Percentiles rank a stretch among this genome's conserved stretches.
phyloP scores from a whole-genome alignment of 2,113 vertebrate species.

The Pachyramphus minor region DNA sequence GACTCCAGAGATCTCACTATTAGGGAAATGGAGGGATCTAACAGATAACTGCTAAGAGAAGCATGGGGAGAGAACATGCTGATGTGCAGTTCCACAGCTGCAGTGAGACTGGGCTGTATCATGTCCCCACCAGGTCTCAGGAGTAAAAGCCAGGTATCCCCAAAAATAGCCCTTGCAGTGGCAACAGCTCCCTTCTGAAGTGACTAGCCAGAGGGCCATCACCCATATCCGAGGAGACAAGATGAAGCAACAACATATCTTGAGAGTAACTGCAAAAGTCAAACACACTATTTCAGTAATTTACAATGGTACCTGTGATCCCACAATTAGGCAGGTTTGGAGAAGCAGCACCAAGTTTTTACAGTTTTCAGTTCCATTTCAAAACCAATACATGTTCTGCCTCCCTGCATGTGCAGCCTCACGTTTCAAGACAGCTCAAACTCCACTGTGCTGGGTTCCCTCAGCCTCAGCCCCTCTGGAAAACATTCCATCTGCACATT shows the following conservation, averaged over 20 bases:
- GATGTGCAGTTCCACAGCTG: neutral
- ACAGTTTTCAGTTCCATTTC: neutral
- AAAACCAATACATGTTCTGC: accelerated
- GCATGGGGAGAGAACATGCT: accelerated
- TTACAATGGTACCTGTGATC: neutral
- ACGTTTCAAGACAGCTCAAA: neutral
- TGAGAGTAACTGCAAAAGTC: neutral
- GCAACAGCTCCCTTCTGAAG: neutral
- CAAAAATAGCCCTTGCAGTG: neutral
- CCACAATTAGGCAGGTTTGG: neutral
- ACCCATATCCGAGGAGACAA: neutral
- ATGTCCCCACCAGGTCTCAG: neutral
- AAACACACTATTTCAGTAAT: neutral
- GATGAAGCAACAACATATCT: neutral
- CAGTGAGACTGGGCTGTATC: neutral
- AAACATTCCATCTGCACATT: neutral
- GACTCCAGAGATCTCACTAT: neutral
- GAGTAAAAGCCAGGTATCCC: neutral
- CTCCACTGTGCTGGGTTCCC: neutral
- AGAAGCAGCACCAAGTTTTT: neutral
- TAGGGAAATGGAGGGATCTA: neutral
- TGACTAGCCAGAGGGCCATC: neutral
- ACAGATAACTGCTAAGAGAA: neutral
- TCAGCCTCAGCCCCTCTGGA: neutral
- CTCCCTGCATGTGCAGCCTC: neutral